Percentiles rank a stretch among this genome's conserved stretches.
phyloP scores from a whole-genome alignment of 2,113 vertebrate species.

The Syngnathus scovelli region DNA sequence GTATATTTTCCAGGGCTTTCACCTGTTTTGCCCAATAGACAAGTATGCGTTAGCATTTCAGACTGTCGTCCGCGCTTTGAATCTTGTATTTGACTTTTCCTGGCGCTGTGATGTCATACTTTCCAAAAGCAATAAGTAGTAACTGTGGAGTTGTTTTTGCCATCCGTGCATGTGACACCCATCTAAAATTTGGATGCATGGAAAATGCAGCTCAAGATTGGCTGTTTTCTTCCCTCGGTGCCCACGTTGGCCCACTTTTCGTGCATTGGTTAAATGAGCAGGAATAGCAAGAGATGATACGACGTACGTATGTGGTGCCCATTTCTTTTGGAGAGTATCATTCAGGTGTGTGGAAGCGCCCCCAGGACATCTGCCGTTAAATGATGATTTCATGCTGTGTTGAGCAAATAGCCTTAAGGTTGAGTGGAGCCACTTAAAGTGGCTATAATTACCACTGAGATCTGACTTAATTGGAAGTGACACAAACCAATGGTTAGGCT shows the following conservation, averaged over 20 bases:
- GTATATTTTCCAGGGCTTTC: background rate
- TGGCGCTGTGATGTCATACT: too few relatives aligned
- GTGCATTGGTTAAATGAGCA: constrained; percentile 26
- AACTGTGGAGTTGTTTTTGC: too few relatives aligned
- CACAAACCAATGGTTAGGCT: constrained; percentile 76
- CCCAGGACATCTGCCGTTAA: background rate
- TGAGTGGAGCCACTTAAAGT: constrained; percentile 54
- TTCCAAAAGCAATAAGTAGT: too few relatives aligned
- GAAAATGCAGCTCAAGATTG: too few relatives aligned
- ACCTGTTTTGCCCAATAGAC: too few relatives aligned
- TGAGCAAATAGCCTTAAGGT: constrained; percentile 44
- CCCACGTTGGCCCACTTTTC: background rate
- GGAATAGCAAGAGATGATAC: constrained; percentile 12
- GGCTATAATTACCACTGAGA: constrained; percentile 61
- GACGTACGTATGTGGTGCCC: background rate
- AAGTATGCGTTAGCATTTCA: too few relatives aligned
- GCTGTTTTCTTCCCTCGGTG: background rate
- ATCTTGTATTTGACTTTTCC: too few relatives aligned
- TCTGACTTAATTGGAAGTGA: constrained; percentile 75
- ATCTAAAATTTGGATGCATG: too few relatives aligned
- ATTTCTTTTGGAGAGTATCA: constrained; percentile 6
- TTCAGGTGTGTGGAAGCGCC: background rate
- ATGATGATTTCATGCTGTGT: constrained; percentile 48
- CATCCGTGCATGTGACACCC: too few relatives aligned
- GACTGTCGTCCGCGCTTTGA: too few relatives aligned